phyloP scores from a whole-genome alignment of 2,797 vertebrate genomes.

The Pampus argenteus region DNA sequence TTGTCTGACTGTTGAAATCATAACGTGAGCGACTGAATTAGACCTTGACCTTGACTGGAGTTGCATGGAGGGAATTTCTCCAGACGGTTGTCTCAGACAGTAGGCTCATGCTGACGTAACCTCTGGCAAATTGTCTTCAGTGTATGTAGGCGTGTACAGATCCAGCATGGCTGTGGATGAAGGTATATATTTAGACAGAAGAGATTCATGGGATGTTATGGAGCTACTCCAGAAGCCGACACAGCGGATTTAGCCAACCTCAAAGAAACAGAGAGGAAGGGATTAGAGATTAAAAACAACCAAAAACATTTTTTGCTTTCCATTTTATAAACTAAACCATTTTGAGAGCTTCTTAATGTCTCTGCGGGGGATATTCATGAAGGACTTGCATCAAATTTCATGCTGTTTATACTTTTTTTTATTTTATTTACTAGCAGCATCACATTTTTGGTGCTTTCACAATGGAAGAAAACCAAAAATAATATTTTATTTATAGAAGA shows the following conservation, averaged over 20 bases:
- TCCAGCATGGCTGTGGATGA: conserved; percentile 13
- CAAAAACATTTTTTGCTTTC: too few relatives aligned
- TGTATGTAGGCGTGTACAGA: conserved; percentile 33
- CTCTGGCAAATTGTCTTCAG: conserved; percentile 14
- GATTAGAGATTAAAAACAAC: not conserved
- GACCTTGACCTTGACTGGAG: not conserved
- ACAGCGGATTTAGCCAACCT: not conserved
- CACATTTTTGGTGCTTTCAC: too few relatives aligned
- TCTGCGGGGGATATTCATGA: too few relatives aligned
- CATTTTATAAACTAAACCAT: not conserved
- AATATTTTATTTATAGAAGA: too few relatives aligned
- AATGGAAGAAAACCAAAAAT: too few relatives aligned
- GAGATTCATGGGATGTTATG: conserved; percentile 28
- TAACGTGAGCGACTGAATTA: not conserved
- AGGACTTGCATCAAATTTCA: not conserved
- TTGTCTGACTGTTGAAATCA: conserved; percentile 3
- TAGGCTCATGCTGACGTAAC: conserved; percentile 4
- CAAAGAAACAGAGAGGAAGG: not conserved
- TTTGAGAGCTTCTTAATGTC: not conserved
- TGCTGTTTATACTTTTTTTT: too few relatives aligned
- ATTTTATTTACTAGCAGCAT: too few relatives aligned
- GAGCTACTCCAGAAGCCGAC: conserved; percentile 8
- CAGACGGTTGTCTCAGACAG: not conserved
- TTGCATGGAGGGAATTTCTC: not conserved
- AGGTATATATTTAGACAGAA: conserved; percentile 14